Evolutionary conservation across 2,888 invertebrate genomes (phyloP), one percentile per base, ranked within the genome.

Genomic region (Gasteruption jaculator): DNA sequence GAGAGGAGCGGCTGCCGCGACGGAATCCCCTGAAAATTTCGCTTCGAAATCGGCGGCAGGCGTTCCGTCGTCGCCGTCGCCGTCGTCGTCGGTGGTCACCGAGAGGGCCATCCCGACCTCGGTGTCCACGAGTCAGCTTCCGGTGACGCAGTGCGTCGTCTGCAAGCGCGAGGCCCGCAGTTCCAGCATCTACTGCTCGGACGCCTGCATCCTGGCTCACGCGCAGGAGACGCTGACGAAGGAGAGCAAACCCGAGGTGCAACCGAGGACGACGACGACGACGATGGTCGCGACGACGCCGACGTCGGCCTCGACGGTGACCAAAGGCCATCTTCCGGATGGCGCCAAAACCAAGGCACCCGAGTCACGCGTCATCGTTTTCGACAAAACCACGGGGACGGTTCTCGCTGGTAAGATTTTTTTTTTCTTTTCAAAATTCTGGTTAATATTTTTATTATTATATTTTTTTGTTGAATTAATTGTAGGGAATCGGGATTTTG

Each of bases 101-200:
- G n/a, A n/a, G n/a, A n/a, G n/a, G n/a, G n/a, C n/a, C n/a, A n/a
- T n/a, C n/a, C n/a, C n/a, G n/a, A n/a, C n/a, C n/a, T n/a, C n/a
- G n/a, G n/a, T n/a, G n/a, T n/a, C n/a, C n/a, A n/a, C n/a, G n/a
- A n/a, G n/a, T n/a, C n/a, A n/a, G n/a, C n/a, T n/a, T n/a, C n/a
- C n/a, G n/a, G n/a, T n/a, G n/a, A 71, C 76, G 7, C 73, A 70
- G 49, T 91, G 91, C 61, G 84, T 89, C 34, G 86, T 87, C 10
- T 91, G 91, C 65, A 85, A 85, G 60, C 82, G 83, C 57, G 73
- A 80, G 12, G 82, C 87, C 0, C 77, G 87, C n/a, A 75, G 77
- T n/a, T 85, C 83, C 60, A 87, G 88, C 38, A 86, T 91, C 55
- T 94, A 91, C 70, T 95, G 94, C 69, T 88, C 91, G 57, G 87